A percentile compares a stretch with the other conserved stretches of the same genome.
These are phyloP conservation scores for Epizoanthus stellaris DNA, from an alignment of 92 coral and sea anemone genomes.

Conservation along the genomic window DNA sequence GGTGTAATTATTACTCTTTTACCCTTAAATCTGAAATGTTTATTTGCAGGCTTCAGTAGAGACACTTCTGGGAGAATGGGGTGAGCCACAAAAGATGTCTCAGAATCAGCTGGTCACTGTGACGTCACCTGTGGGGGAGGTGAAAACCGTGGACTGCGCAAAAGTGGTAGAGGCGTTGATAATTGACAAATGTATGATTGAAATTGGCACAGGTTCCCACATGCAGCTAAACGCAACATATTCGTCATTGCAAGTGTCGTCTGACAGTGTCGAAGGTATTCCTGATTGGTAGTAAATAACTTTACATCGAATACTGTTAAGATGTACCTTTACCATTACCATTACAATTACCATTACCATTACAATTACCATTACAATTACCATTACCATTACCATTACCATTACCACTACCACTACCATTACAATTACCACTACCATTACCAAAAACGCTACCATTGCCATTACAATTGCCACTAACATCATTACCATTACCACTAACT, in stretches of 20 bases:
- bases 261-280: not conserved
- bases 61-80: slow-evolving; percentile 65
- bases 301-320: not conserved
- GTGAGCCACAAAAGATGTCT: slow-evolving; percentile 45
- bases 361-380: no score
- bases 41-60: slow-evolving; percentile 54
- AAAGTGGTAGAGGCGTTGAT: slow-evolving; percentile 53
- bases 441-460: no score
- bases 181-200: slow-evolving; percentile 22
- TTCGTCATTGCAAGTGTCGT: not conserved
- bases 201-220: slow-evolving; percentile 54
- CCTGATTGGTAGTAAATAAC: not conserved
- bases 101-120: slow-evolving; percentile 25
- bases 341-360: no score
- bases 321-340: no score
- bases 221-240: slow-evolving; percentile 19
- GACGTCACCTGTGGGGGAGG: slow-evolving; percentile 16
- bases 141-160: slow-evolving; percentile 28
- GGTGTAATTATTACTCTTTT: no score
- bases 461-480: no score
- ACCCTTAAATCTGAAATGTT: not conserved
- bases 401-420: no score
- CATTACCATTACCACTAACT: no score
- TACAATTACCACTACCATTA: no score
- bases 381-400: no score